These are phyloP conservation scores for Lycorma delicatula DNA, from an alignment of 1,140 invertebrate genomes.

Conservation along the genomic window DNA sequence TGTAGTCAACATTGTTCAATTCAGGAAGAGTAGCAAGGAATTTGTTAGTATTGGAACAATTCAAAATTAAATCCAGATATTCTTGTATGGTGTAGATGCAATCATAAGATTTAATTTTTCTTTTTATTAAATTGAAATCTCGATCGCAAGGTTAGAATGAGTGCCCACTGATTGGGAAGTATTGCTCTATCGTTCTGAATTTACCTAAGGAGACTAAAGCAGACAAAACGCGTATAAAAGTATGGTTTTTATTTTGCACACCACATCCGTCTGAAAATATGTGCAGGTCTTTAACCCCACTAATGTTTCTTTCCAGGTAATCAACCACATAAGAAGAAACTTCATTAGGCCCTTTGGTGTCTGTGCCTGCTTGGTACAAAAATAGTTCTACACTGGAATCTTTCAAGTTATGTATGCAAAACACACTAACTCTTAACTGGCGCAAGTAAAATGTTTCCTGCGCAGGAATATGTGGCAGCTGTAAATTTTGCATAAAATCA, in stretches of 20 bases:
- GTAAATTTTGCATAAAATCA: slow-evolving; percentile 9
- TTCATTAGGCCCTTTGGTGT: not conserved
- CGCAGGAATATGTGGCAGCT: slow-evolving; percentile 5
- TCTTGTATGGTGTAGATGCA: not conserved
- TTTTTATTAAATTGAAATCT: slow-evolving; percentile 28
- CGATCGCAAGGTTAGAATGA: slow-evolving; percentile 30
- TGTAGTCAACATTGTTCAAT: not conserved
- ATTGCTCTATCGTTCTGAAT: slow-evolving; percentile 24
- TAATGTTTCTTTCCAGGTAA: not conserved
- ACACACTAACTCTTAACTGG: slow-evolving; percentile 8
- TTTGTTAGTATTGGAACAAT: not conserved
- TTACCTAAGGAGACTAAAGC: slow-evolving; percentile 11
- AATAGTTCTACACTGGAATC: slow-evolving; percentile 4
- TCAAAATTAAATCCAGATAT: not conserved
- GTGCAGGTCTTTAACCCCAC: slow-evolving; percentile 7
- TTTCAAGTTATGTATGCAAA: slow-evolving; percentile 14
- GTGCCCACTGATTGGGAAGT: slow-evolving; percentile 28
- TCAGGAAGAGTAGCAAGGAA: not conserved
- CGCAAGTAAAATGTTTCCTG: slow-evolving; percentile 12
- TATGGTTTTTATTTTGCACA: slow-evolving; percentile 24
- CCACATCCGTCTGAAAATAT: slow-evolving; percentile 20
- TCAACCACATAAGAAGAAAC: not conserved
- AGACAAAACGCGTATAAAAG: slow-evolving; percentile 16
- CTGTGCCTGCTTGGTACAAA: not conserved
- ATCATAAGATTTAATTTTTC: slow-evolving; percentile 6